A percentile compares a stretch with the other conserved stretches of the same genome.
Conservation (phyloP, 1,140 invertebrate species). For the Penaeus vannamei region DNA sequence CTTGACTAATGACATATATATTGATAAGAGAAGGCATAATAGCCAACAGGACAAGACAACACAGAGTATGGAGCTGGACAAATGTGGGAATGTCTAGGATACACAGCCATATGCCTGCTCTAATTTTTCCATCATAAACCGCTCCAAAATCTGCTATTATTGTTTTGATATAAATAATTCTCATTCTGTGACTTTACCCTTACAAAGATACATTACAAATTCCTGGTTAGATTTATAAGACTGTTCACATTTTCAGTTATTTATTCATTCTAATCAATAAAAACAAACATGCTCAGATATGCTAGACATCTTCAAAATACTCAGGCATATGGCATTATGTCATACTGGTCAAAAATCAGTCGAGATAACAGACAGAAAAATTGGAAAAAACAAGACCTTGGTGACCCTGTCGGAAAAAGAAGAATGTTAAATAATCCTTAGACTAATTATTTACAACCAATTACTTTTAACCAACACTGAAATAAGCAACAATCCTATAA, state of each 20-base stretch:
- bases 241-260: too few species aligned
- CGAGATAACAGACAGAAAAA: slow-evolving; percentile 46
- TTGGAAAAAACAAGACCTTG: slow-evolving; percentile 53
- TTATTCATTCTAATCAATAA: too few species aligned
- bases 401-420: slow-evolving; percentile 45
- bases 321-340: slow-evolving; percentile 54
- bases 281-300: too few species aligned
- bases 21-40: slow-evolving; percentile 52
- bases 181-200: too few species aligned
- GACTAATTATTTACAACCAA: slow-evolving; percentile 62
- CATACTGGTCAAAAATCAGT: slow-evolving; percentile 41
- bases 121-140: not conserved
- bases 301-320: slow-evolving; percentile 16
- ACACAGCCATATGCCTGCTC: slow-evolving; percentile 64
- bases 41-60: slow-evolving; percentile 64
- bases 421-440: slow-evolving; percentile 44
- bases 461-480: slow-evolving; percentile 55
- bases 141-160: too few species aligned
- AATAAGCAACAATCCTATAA: slow-evolving; percentile 63
- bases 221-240: too few species aligned
- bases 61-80: slow-evolving; percentile 62
- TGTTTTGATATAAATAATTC: too few species aligned
- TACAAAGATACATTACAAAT: too few species aligned
- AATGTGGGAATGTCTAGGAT: slow-evolving; percentile 64
- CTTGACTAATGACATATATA: slow-evolving; percentile 63